Percentiles rank a stretch among this genome's conserved stretches.
phyloP scores from a whole-genome alignment of 2,113 vertebrate species.

The Typhlomys cinereus region DNA sequence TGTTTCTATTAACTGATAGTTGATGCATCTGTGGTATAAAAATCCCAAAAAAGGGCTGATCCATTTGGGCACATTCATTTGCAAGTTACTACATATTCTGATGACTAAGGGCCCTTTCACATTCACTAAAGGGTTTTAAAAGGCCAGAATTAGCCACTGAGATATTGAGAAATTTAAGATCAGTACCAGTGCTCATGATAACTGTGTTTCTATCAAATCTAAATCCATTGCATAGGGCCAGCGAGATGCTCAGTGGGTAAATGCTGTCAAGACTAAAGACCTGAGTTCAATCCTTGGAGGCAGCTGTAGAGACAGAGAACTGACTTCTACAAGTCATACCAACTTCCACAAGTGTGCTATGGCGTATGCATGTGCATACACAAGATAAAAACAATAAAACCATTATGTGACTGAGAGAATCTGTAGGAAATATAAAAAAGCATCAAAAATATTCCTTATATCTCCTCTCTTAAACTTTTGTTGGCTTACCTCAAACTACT shows the following conservation, averaged over 20 bases:
- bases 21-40: neutral
- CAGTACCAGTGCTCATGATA: neutral
- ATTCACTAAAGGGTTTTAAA: neutral
- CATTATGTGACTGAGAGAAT: neutral
- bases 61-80: neutral
- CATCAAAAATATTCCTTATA: neutral
- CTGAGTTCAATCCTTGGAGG: too few relatives aligned
- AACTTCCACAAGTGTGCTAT: too few relatives aligned
- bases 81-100: neutral
- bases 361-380: too few relatives aligned
- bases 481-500: neutral
- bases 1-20: neutral
- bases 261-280: too few relatives aligned
- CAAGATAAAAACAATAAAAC: too few relatives aligned
- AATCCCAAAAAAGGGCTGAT: too few relatives aligned
- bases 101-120: neutral
- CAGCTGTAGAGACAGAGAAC: too few relatives aligned
- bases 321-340: too few relatives aligned
- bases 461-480: constrained; percentile 21
- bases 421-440: neutral
- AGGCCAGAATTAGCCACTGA: neutral
- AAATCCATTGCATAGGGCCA: neutral
- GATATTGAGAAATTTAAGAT: neutral
- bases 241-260: too few relatives aligned
- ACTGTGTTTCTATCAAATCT: neutral